phyloP scores from a whole-genome alignment of 2,888 invertebrate species.

The Hemicrepidius hirtus region DNA sequence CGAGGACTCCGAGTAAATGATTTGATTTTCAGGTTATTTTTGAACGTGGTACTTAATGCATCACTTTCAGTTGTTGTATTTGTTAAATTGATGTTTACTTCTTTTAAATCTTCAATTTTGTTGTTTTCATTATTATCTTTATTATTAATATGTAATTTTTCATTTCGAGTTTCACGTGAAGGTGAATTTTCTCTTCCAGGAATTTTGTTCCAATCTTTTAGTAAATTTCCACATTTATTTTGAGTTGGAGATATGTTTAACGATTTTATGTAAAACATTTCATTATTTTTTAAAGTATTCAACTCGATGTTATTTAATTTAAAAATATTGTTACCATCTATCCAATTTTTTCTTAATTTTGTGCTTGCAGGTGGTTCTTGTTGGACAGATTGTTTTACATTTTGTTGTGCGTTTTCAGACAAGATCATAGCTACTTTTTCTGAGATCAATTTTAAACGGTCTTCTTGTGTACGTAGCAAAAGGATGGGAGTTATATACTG shows the following conservation, averaged over 20 bases:
- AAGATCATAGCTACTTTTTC: conserved; percentile 66
- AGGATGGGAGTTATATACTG: conserved; percentile 67
- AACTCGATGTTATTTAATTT: conserved; percentile 48
- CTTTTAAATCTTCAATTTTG: no score
- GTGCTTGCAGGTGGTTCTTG: neutral
- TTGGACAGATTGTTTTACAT: neutral
- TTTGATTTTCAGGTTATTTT: neutral
- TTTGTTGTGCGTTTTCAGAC: conserved; percentile 44
- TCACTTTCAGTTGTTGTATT: neutral
- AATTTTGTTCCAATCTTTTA: conserved; percentile 79
- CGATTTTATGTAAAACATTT: conserved; percentile 57
- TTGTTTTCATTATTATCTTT: no score
- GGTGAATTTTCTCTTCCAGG: conserved; percentile 77
- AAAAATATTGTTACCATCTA: conserved; percentile 44
- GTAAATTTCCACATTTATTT: conserved; percentile 71
- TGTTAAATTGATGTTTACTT: neutral
- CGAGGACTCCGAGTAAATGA: neutral
- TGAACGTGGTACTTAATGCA: neutral
- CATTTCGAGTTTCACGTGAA: neutral
- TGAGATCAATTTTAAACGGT: conserved; percentile 64
- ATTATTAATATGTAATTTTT: no score
- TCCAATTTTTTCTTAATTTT: conserved; percentile 49
- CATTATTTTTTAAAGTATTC: conserved; percentile 42
- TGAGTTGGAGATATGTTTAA: conserved; percentile 70
- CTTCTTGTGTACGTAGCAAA: conserved; percentile 65